Base-by-base conservation (phyloP, 2,888 invertebrate genomes). In the Phorcus lineatus region DNA sequence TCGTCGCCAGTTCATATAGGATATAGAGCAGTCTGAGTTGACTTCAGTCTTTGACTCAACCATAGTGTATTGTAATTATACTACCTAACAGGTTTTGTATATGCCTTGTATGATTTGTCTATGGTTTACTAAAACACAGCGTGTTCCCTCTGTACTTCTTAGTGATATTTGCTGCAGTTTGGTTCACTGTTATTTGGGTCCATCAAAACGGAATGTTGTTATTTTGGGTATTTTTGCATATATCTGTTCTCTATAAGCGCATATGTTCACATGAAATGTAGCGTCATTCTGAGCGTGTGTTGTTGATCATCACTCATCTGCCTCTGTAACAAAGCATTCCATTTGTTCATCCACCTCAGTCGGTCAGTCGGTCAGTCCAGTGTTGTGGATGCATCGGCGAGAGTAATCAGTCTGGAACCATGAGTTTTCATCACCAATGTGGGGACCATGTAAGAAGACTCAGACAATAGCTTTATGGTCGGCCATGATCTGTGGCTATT, bases 171-270 rank as follows among this genome's bases (percentile, higher is more conserved):
- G n/a, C 36, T 24, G 76, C 55, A 76, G 76, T 76, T 53, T 55
- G 36, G 55, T 55, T 36, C 55, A 55, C 76, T 76, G 76, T 76
- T 24, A 17, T 83, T 84, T 87, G 88, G 88, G 88, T 88, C 88
- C 88, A 88, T 85, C 85, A 84, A 85, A 82, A 82, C 87, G 87
- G 87, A 87, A 85, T 87, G 87, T 87, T 88, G 80, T 84, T 84
- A 82, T 81, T 74, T 28, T 75, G 79, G 83, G 86, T 81, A 84
- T 84, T 84, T 86, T 70, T 70, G 70, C 70, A 70, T 70, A 31
- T 70, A 70, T 70, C 40, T 70, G 62, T 62, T 31, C 70, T 70
- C 36, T 70, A 70, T 22, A 70, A 31, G 19, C 19, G 70, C 19
- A 13, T 36, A n/a, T 70, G 13, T 31, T 70, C 36, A 70, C 47